These are phyloP conservation scores for Drosophila prolongata DNA, from an alignment of 2,888 invertebrate genomes.

Conservation along the genomic window DNA sequence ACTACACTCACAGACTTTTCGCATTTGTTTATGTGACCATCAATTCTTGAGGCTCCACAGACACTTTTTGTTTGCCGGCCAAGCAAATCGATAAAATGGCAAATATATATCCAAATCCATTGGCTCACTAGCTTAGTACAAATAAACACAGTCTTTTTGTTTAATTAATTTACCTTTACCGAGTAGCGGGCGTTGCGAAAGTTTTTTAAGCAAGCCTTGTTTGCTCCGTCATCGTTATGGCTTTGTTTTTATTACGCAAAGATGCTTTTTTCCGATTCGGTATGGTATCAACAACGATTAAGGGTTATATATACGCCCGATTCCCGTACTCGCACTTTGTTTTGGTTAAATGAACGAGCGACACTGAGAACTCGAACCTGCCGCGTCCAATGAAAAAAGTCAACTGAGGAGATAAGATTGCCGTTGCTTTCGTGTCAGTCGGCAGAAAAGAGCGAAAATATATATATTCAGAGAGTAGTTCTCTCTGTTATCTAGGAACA, in stretches of 20 bases:
- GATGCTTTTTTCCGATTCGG: background rate
- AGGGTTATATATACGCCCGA: constrained; percentile 21
- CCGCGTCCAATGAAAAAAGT: constrained; percentile 13
- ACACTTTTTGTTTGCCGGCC: constrained; percentile 44
- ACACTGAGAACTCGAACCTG: constrained; percentile 10
- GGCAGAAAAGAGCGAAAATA: background rate
- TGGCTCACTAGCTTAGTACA: constrained; percentile 12
- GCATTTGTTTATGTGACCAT: constrained; percentile 46
- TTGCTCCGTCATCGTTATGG: constrained; percentile 37
- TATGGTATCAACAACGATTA: background rate
- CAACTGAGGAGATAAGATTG: constrained; percentile 21
- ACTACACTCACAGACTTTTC: background rate
- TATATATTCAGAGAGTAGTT: constrained; percentile 6
- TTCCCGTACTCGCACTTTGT: constrained; percentile 22
- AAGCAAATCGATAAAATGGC: constrained; percentile 45
- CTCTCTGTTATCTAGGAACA: constrained; percentile 13
- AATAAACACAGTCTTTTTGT: constrained; percentile 43
- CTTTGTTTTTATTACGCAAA: constrained; percentile 8
- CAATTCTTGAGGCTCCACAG: constrained; percentile 28
- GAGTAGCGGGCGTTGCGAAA: constrained; percentile 11
- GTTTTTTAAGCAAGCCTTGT: constrained; percentile 23
- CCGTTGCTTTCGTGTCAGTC: background rate
- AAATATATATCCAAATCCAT: constrained; percentile 6
- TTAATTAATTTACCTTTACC: constrained; percentile 33
- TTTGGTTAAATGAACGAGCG: constrained; percentile 8